These are phyloP conservation scores for Herpailurus yagouaroundi DNA, from an alignment of 2,113 vertebrate genomes.

Conservation along the genomic window DNA sequence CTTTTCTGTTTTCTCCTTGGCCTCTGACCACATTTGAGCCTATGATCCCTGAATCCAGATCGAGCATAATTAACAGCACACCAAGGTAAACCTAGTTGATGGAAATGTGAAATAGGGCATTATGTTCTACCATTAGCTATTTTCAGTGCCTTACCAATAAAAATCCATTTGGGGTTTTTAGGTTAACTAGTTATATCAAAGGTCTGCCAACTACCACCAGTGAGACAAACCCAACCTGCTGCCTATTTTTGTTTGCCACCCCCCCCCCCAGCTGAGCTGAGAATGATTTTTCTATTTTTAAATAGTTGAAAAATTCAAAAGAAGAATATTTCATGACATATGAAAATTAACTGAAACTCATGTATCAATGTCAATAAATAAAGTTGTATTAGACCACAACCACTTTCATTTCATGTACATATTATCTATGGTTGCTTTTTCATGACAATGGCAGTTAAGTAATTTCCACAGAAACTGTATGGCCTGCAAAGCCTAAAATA, in stretches of 20 bases:
- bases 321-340: not conserved
- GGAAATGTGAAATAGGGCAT: not conserved
- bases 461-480: not conserved
- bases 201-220: not conserved
- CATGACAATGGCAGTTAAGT: not conserved
- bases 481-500: not conserved
- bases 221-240: not conserved
- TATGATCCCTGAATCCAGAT: not conserved
- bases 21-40: not conserved
- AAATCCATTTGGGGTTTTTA: not conserved
- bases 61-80: not conserved
- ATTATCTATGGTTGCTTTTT: conserved; percentile 5
- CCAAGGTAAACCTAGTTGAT: not conserved
- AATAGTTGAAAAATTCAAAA: conserved; percentile 33
- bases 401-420: not conserved
- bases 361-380: conserved; percentile 21
- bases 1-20: not conserved
- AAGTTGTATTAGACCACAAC: conserved; percentile 8
- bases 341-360: conserved; percentile 16
- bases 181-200: not conserved
- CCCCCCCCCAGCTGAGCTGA: not conserved
- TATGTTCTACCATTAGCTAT: not conserved
- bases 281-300: conserved; percentile 14
- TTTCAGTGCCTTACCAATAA: not conserved
- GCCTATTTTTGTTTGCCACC: conserved; percentile 10